Conservation (phyloP, 2,888 invertebrate genomes). For the Oscheius sp. region DNA sequence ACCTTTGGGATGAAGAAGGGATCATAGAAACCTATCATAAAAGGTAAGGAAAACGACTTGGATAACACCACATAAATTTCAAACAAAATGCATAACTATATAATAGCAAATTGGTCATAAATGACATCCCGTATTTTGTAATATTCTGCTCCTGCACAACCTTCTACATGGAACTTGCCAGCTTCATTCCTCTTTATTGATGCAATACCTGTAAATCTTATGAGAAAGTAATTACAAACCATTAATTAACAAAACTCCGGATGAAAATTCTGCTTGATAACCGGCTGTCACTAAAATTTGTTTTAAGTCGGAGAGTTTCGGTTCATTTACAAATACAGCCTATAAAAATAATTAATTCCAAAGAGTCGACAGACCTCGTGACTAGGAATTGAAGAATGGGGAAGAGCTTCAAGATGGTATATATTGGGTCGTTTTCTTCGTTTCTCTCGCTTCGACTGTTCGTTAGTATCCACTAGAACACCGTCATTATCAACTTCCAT, state of each 20-base stretch:
- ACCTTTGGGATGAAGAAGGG: no score
- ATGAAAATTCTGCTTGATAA: constrained; percentile 80
- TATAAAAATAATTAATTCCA: constrained; percentile 72
- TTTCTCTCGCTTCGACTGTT: neutral
- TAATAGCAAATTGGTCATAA: constrained; percentile 95
- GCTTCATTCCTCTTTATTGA: constrained; percentile 89
- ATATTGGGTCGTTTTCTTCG: constrained; percentile 23
- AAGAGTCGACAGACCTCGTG: constrained; percentile 74
- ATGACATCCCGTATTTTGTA: constrained; percentile 86
- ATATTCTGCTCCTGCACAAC: constrained; percentile 91
- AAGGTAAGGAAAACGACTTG: no score
- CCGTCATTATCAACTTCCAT: constrained; percentile 35
- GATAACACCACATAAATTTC: no score
- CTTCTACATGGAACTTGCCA: constrained; percentile 90
- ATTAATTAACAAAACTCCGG: constrained; percentile 91
- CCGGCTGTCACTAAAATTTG: constrained; percentile 74
- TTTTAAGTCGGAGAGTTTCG: constrained; percentile 90
- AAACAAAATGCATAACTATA: constrained; percentile 74
- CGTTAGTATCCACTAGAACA: neutral
- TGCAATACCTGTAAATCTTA: constrained; percentile 77
- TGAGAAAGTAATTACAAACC: constrained; percentile 25
- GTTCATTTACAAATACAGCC: constrained; percentile 89
- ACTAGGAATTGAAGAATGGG: constrained; percentile 54
- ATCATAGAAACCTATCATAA: no score
- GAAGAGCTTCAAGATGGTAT: constrained; percentile 60